These are phyloP conservation scores for Sinocyclocheilus maitianheensis DNA, from an alignment of 2,113 vertebrate species.

Conservation along the genomic window DNA sequence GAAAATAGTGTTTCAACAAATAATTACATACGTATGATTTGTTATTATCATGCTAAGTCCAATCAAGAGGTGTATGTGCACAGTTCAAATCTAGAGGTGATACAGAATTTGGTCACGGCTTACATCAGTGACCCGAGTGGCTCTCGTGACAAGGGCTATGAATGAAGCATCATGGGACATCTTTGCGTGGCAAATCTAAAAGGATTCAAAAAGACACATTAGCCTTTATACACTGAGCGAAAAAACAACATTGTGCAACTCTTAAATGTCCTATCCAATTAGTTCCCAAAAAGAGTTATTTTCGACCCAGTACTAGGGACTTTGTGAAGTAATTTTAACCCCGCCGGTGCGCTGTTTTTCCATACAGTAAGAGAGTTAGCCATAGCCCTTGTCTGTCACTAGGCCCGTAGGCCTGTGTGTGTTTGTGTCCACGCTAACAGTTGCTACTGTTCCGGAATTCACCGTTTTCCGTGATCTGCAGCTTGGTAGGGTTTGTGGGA, in stretches of 20 bases:
- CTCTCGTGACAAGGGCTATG: neutral
- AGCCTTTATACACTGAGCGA: neutral
- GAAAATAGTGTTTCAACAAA: slow-evolving; percentile 5
- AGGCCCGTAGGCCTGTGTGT: neutral
- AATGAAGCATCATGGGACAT: neutral
- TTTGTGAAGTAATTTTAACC: too few relatives aligned
- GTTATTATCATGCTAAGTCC: slow-evolving; percentile 6
- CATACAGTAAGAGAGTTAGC: slow-evolving; percentile 17
- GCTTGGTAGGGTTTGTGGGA: slow-evolving; percentile 96
- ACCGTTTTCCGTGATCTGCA: slow-evolving; percentile 99
- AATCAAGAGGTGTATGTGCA: neutral
- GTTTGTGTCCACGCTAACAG: slow-evolving; percentile 76
- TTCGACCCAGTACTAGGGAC: neutral
- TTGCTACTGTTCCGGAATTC: slow-evolving; percentile 97
- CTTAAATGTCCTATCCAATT: neutral
- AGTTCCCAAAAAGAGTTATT: neutral
- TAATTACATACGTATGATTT: neutral
- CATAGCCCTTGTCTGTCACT: slow-evolving; percentile 52
- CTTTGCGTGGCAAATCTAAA: slow-evolving; percentile 29
- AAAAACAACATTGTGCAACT: slow-evolving; percentile 30
- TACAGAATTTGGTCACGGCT: neutral
- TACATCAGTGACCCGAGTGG: too few relatives aligned
- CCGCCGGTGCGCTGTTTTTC: neutral
- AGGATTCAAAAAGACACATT: slow-evolving; percentile 2
- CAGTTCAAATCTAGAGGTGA: neutral